Conservation (phyloP, 2,113 vertebrate genomes). For the Grus americana region DNA sequence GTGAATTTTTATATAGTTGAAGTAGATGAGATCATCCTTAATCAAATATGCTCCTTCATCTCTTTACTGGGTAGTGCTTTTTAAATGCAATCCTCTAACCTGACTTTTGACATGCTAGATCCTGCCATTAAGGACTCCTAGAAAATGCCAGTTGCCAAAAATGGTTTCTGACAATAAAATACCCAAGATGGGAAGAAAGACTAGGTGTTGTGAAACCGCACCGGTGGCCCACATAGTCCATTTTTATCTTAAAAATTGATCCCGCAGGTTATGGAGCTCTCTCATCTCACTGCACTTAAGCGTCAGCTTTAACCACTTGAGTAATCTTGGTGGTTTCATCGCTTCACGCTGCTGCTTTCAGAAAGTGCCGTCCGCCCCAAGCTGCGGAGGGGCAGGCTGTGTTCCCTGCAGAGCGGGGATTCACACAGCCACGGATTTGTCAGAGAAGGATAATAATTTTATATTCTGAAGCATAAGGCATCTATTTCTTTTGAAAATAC, state of each 20-base stretch:
- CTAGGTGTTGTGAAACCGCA: not conserved
- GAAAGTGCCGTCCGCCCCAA: accelerated
- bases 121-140: not conserved
- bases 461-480: not conserved
- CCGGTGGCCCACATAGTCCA: not conserved
- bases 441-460: not conserved
- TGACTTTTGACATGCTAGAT: not conserved
- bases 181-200: not conserved
- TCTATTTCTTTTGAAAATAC: not conserved
- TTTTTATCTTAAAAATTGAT: not conserved
- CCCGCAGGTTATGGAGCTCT: not conserved
- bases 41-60: conserved; percentile 29
- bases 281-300: not conserved
- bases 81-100: not conserved
- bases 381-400: not conserved
- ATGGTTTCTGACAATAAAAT: not conserved
- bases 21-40: conserved; percentile 48
- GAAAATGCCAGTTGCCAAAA: not conserved
- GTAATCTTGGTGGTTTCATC: not conserved
- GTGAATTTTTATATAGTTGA: not conserved
- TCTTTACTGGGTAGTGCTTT: conserved; percentile 18
- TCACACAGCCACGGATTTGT: not conserved
- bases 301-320: not conserved
- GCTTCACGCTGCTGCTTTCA: not conserved
- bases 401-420: not conserved